Evolutionary conservation across 1,140 invertebrate genomes (phyloP), one percentile per base, ranked within the genome.

Genomic region (Penaeus chinensis): DNA sequence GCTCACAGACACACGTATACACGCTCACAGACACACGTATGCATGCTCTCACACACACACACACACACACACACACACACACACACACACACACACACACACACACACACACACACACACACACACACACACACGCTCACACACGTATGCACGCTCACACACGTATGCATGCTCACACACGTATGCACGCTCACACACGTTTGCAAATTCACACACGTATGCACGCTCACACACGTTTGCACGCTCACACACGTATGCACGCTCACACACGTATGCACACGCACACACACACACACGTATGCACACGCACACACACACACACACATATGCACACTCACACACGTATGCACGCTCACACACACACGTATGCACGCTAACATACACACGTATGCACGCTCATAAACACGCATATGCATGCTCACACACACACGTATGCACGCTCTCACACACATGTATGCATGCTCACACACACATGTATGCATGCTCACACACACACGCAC

Each of bases 21-120:
- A 54, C 42, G 3, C 79, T 4, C 22, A 8, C 37, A n/a, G 4
- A 10, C 3, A 47, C 65, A 66, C n/a, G n/a, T n/a, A n/a, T n/a
- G n/a, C n/a, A n/a, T n/a, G n/a, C n/a, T n/a, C n/a, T n/a, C 65
- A 66, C 65, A 66, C 65, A 66, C 65, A 66, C 65, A 66, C 65
- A 42, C 65, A 66, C 65, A 66, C 65, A 66, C 65, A 66, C 4
- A 66, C 65, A 66, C 65, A 66, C 65, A 66, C 65, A 66, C 65
- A 66, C 65, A 66, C 65, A 66, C 65, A 66, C 65, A 66, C 4
- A 13, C 65, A 66, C 65, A 66, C 65, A 66, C 65, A 66, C 11
- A 66, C 65, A 66, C 65, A 66, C 65, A 13, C 65, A 66, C 65
- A 66, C 65, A 66, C 65, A 66, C 65, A 66, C 65, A 66, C 65